Conservation (phyloP, 2,797 vertebrate genomes). For the Mormyrops attenuatus region DNA sequence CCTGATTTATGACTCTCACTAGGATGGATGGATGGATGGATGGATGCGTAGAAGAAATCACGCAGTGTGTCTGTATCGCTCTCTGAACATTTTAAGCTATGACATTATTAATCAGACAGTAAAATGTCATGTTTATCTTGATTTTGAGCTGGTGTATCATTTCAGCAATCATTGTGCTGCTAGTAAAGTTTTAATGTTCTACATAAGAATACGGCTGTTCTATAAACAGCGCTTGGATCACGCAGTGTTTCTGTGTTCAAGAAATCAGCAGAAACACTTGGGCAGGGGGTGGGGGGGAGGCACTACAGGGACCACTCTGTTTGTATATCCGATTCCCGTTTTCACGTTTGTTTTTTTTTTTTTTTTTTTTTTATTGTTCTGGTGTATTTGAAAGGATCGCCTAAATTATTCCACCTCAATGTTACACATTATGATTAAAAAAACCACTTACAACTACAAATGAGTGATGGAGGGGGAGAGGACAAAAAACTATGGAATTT, state of each 20-base stretch:
- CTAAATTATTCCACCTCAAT: slow-evolving; percentile 63
- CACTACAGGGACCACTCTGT: slow-evolving; percentile 21
- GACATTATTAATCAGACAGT: not conserved
- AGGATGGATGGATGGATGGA: not conserved
- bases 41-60: not conserved
- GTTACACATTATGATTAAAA: slow-evolving; percentile 53
- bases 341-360: not conserved
- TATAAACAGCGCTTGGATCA: slow-evolving; percentile 24
- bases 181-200: slow-evolving; percentile 43
- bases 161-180: slow-evolving; percentile 51
- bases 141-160: slow-evolving; percentile 38
- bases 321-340: slow-evolving; percentile 15
- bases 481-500: slow-evolving; percentile 27
- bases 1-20: not conserved
- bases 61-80: not conserved
- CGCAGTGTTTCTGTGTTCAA: not conserved
- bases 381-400: slow-evolving; percentile 28
- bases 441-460: slow-evolving; percentile 33
- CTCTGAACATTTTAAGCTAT: not conserved
- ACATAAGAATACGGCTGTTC: slow-evolving; percentile 43
- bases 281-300: not conserved
- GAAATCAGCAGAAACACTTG: not conserved
- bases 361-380: slow-evolving; percentile 20
- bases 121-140: not conserved
- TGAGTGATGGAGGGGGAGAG: slow-evolving; percentile 26